A percentile compares a stretch with the other conserved stretches of the same genome.
These are phyloP conservation scores for Thunnus maccoyii DNA, from an alignment of 2,113 vertebrate genomes.

Conservation along the genomic window DNA sequence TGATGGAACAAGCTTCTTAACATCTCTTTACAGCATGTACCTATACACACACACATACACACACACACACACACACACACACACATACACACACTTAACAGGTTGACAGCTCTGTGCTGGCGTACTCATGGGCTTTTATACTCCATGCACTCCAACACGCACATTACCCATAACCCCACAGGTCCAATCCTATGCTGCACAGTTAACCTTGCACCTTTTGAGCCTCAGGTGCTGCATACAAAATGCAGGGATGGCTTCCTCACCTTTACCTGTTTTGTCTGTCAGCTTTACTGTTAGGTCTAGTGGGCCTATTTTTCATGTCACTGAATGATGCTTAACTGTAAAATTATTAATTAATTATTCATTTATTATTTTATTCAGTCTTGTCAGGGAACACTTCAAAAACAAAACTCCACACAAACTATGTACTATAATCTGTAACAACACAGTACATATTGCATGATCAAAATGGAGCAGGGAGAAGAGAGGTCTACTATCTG, in stretches of 20 bases:
- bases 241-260: slow-evolving; percentile 16
- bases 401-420: too few relatives aligned
- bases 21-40: slow-evolving; percentile 69
- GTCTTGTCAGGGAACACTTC: too few relatives aligned
- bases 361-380: too few relatives aligned
- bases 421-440: too few relatives aligned
- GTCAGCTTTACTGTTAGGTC: background rate
- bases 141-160: slow-evolving; percentile 30
- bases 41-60: background rate
- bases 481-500: too few relatives aligned
- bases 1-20: slow-evolving; percentile 77
- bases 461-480: too few relatives aligned
- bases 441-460: too few relatives aligned
- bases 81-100: slow-evolving; percentile 44
- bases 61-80: slow-evolving; percentile 17
- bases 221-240: slow-evolving; percentile 22
- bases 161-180: slow-evolving; percentile 45
- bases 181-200: slow-evolving; percentile 33
- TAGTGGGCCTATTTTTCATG: background rate
- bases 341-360: background rate
- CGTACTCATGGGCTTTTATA: slow-evolving; percentile 36
- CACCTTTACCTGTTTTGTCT: slow-evolving; percentile 5
- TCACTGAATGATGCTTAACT: background rate
- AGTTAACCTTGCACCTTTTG: slow-evolving; percentile 50
- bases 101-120: slow-evolving; percentile 50